A percentile compares a stretch with the other conserved stretches of the same genome.
phyloP scores from a whole-genome alignment of 2,888 invertebrate genomes.

The Sesia bembeciformis region DNA sequence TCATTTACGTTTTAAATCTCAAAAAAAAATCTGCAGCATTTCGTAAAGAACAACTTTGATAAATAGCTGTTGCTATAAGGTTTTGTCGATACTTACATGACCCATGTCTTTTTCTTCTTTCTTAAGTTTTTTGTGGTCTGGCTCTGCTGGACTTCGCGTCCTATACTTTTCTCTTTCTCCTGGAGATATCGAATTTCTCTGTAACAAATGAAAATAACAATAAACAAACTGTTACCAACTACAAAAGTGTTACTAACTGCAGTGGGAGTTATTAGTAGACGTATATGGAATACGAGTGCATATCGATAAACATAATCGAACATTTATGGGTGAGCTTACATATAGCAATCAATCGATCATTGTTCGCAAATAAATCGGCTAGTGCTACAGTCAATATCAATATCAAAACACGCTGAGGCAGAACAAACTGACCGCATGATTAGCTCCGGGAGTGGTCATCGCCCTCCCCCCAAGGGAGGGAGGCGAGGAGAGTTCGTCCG shows the following conservation, averaged over 20 bases:
- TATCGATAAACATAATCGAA: conserved; percentile 65
- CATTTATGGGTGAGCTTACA: conserved; percentile 57
- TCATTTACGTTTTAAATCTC: not conserved
- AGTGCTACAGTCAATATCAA: conserved; percentile 69
- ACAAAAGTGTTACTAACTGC: not conserved
- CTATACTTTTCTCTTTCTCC: conserved; percentile 88
- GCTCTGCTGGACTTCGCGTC: conserved; percentile 84
- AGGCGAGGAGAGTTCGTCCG: conserved; percentile 23
- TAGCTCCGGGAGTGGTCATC: conserved; percentile 70
- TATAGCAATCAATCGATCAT: conserved; percentile 71
- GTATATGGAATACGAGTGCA: conserved; percentile 22
- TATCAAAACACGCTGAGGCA: conserved; percentile 74
- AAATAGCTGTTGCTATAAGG: not conserved
- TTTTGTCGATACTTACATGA: conserved; percentile 76
- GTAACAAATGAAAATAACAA: conserved; percentile 37
- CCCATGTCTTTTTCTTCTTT: conserved; percentile 89
- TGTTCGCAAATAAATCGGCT: conserved; percentile 73
- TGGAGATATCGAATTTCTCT: conserved; percentile 91
- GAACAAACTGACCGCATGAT: conserved; percentile 75
- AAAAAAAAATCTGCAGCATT: not conserved
- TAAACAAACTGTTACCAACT: not conserved
- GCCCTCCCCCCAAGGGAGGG: conserved; percentile 32
- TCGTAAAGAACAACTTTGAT: not conserved
- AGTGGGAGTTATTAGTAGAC: not conserved
- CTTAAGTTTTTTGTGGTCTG: conserved; percentile 82